Percentiles rank a stretch among this genome's conserved stretches.
Evolutionary conservation across 2,888 invertebrate genomes (phyloP).

Genomic region (Zhengitettix transpicula): DNA sequence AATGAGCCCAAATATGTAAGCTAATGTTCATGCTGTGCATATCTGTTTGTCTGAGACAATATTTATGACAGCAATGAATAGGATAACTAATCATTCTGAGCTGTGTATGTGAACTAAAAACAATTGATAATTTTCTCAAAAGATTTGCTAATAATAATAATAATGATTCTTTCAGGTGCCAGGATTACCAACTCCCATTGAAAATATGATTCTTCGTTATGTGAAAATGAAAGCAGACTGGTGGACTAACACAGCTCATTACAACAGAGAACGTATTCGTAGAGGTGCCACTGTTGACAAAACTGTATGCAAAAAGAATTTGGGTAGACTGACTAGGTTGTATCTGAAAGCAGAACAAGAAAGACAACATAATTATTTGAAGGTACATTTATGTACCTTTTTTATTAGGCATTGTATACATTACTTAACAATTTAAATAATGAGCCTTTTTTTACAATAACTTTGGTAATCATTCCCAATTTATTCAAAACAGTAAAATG

Average conservation of each 20-base stretch:
- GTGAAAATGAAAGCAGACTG: conserved; percentile 99
- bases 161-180: conserved; percentile 50
- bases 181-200: conserved; percentile 95
- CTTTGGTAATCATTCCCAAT: neutral
- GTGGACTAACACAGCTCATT: conserved; percentile 99
- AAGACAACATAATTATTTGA: conserved; percentile 95
- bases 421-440: neutral
- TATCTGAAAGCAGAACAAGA: conserved; percentile 98
- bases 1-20: too few relatives aligned
- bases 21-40: too few relatives aligned
- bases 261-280: conserved; percentile 94
- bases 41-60: too few relatives aligned
- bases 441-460: neutral
- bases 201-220: conserved; percentile 99
- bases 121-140: too few relatives aligned
- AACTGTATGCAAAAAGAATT: conserved; percentile 99
- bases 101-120: too few relatives aligned
- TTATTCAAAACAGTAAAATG: neutral
- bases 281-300: conserved; percentile 99
- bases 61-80: too few relatives aligned
- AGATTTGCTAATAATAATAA: too few relatives aligned
- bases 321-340: conserved; percentile 89
- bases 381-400: conserved; percentile 31
- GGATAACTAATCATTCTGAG: too few relatives aligned
- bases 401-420: neutral